Percentiles rank a stretch among this genome's conserved stretches.
phyloP scores from a whole-genome alignment of 2,113 vertebrate species.

The Heloderma charlesbogerti region DNA sequence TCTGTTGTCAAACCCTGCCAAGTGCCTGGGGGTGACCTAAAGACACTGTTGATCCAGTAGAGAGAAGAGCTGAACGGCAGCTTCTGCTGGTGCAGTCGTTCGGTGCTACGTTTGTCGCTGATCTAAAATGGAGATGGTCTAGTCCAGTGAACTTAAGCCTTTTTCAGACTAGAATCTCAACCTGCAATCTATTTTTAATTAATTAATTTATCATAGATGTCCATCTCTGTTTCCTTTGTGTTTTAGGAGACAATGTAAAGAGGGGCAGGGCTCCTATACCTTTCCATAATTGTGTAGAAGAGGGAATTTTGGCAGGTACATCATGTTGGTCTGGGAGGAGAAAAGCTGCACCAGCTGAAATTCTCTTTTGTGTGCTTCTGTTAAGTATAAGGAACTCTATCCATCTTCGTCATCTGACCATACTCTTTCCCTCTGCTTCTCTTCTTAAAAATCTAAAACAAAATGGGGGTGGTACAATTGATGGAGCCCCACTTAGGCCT shows the following conservation, averaged over 20 bases:
- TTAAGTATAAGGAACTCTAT: neutral
- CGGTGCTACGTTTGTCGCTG: neutral
- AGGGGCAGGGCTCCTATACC: neutral
- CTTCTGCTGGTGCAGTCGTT: neutral
- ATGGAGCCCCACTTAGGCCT: neutral
- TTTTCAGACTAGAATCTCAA: neutral
- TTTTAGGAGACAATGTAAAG: neutral
- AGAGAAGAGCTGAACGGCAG: neutral
- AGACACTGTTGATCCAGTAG: slow-evolving; percentile 48
- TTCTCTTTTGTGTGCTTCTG: neutral
- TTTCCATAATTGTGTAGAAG: neutral
- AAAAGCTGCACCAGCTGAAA: neutral
- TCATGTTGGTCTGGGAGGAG: neutral
- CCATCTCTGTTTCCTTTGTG: neutral
- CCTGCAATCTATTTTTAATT: neutral
- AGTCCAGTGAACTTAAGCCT: neutral
- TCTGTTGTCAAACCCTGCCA: slow-evolving; percentile 46
- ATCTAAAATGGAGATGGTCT: neutral
- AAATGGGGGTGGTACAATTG: neutral
- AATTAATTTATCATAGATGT: neutral
- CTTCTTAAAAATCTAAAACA: neutral
- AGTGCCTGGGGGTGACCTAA: slow-evolving; percentile 45
- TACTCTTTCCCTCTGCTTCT: neutral
- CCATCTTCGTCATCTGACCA: neutral
- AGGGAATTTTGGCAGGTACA: neutral